Evolutionary conservation across 2,888 invertebrate species (phyloP).

Genomic region (Leptinotarsa haldemani): DNA sequence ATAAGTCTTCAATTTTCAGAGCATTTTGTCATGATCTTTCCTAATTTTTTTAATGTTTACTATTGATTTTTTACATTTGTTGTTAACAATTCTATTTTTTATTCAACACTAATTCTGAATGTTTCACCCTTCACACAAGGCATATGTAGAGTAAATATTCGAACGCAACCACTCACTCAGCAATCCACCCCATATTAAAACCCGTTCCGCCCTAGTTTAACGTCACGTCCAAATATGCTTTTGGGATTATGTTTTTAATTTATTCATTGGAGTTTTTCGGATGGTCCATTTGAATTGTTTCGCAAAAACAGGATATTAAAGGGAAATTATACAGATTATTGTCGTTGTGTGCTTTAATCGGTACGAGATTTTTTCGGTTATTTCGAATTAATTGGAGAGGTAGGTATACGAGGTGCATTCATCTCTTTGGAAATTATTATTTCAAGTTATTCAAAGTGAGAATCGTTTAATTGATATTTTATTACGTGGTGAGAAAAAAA

Average conservation of each 20-base stretch:
- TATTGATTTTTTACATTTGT: no score
- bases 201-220: slow-evolving; percentile 49
- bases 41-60: no score
- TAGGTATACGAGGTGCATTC: neutral
- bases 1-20: no score
- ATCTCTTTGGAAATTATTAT: neutral
- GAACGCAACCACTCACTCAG: neutral
- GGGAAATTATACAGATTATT: slow-evolving; percentile 31
- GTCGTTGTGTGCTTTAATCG: slow-evolving; percentile 16
- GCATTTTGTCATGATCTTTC: no score
- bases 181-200: slow-evolving; percentile 46
- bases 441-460: neutral
- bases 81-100: no score
- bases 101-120: neutral
- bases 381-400: slow-evolving; percentile 23
- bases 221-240: slow-evolving; percentile 48
- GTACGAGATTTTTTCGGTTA: slow-evolving; percentile 9
- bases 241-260: slow-evolving; percentile 44
- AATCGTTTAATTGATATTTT: no score
- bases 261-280: slow-evolving; percentile 41
- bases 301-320: slow-evolving; percentile 34
- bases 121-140: neutral
- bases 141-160: neutral
- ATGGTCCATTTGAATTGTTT: slow-evolving; percentile 33
- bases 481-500: no score